Percentiles rank a stretch among this genome's conserved stretches.
phyloP scores from a whole-genome alignment of 2,888 invertebrate genomes.

The Luperina testacea region DNA sequence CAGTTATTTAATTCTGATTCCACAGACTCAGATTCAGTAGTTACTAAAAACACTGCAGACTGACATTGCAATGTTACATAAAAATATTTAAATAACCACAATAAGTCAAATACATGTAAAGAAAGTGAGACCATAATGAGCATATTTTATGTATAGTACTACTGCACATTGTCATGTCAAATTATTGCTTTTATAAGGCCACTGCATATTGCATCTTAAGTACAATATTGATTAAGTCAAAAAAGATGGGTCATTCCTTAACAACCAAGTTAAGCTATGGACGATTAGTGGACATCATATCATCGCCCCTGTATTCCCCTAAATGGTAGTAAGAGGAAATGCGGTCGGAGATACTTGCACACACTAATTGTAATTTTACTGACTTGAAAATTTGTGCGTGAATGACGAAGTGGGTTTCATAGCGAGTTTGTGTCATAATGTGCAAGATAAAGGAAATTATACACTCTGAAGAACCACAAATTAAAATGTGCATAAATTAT shows the following conservation, averaged over 20 bases:
- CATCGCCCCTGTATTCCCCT: not conserved
- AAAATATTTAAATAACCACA: constrained; percentile 7
- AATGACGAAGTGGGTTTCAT: too few relatives aligned
- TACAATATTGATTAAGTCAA: constrained; percentile 1
- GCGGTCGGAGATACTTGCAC: too few relatives aligned
- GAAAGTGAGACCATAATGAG: constrained; percentile 1
- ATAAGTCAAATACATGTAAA: not conserved
- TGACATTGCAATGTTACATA: not conserved
- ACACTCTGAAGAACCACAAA: too few relatives aligned
- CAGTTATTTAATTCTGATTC: not conserved
- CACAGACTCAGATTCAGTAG: not conserved
- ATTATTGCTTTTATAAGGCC: constrained; percentile 13
- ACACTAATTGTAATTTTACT: too few relatives aligned
- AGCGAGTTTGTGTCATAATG: too few relatives aligned
- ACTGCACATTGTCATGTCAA: constrained; percentile 39
- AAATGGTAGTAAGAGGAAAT: too few relatives aligned
- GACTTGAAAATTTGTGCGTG: too few relatives aligned
- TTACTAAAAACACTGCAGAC: constrained; percentile 4
- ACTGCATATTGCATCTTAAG: constrained; percentile 26
- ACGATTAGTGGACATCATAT: not conserved
- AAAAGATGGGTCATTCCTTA: not conserved
- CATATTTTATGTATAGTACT: not conserved
- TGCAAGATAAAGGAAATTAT: too few relatives aligned
- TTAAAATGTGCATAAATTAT: too few relatives aligned
- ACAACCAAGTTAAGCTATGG: not conserved